phyloP scores from a whole-genome alignment of 2,797 vertebrate species.

The Falco columbarius region DNA sequence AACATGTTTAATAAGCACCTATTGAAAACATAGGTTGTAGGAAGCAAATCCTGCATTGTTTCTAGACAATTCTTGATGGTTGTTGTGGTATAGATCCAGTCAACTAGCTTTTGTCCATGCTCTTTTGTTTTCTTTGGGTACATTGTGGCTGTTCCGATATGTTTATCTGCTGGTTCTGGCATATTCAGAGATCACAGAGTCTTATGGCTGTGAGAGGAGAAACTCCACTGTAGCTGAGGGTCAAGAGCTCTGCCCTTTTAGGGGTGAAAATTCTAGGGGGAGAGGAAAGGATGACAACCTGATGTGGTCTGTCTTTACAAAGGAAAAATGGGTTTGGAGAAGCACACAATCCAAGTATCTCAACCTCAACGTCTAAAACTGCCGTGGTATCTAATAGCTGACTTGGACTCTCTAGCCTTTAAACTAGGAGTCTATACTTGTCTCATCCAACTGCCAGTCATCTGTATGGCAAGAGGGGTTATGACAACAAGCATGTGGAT shows the following conservation, averaged over 20 bases:
- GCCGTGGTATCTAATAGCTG: neutral
- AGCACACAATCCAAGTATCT: neutral
- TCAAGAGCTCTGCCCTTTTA: neutral
- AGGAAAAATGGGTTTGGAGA: neutral
- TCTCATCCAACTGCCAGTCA: neutral
- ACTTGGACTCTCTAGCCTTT: neutral
- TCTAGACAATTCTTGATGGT: neutral
- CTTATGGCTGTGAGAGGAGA: neutral
- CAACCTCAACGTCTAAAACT: neutral
- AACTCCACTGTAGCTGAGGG: neutral
- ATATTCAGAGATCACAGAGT: neutral
- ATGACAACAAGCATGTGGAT: neutral
- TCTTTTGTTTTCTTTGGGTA: neutral
- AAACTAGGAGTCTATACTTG: neutral
- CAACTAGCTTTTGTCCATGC: neutral
- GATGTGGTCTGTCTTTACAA: neutral
- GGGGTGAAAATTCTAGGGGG: neutral
- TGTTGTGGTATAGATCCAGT: neutral
- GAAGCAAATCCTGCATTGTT: neutral
- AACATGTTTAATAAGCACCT: slow-evolving; percentile 23
- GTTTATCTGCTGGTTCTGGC: neutral
- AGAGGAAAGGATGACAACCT: neutral
- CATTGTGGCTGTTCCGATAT: neutral
- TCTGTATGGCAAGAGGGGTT: neutral
- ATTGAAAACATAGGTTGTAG: neutral